These are phyloP conservation scores for Cricetomys ansorgei DNA, from an alignment of 2,113 vertebrate genomes.

Conservation along the genomic window DNA sequence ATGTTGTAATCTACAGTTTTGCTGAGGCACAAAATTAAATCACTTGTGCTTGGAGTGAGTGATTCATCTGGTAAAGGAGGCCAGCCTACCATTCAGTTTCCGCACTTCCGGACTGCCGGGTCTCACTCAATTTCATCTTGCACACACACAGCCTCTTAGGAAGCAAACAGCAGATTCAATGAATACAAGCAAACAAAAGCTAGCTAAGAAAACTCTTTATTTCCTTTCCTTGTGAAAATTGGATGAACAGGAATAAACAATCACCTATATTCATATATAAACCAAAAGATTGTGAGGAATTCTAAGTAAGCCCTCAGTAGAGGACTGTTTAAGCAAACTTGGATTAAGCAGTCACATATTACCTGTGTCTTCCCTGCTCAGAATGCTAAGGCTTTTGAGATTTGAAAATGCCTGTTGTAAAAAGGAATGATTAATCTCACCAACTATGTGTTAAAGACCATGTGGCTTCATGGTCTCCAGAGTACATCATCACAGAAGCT, in stretches of 20 bases:
- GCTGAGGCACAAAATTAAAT: conserved; percentile 80
- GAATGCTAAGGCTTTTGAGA: background rate
- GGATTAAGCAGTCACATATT: conserved; percentile 28
- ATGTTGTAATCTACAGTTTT: conserved; percentile 76
- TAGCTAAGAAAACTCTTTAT: background rate
- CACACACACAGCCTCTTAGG: background rate
- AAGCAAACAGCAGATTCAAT: conserved; percentile 48
- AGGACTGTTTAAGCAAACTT: background rate
- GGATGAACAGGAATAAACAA: conserved; percentile 38
- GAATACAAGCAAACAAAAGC: background rate
- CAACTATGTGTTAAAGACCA: background rate
- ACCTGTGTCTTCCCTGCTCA: background rate
- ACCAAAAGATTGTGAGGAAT: background rate
- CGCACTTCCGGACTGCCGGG: background rate
- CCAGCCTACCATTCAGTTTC: background rate
- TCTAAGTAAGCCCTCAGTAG: background rate
- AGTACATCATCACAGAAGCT: background rate
- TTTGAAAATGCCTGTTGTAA: background rate
- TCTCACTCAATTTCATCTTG: background rate
- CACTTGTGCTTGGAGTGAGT: conserved; percentile 65
- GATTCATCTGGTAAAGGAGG: conserved; percentile 39
- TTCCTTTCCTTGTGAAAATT: conserved; percentile 9
- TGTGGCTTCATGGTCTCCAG: background rate
- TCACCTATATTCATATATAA: background rate
- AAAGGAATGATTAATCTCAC: background rate